Evolutionary conservation across 2,888 invertebrate species (phyloP).

Genomic region (Machimus rusticus): DNA sequence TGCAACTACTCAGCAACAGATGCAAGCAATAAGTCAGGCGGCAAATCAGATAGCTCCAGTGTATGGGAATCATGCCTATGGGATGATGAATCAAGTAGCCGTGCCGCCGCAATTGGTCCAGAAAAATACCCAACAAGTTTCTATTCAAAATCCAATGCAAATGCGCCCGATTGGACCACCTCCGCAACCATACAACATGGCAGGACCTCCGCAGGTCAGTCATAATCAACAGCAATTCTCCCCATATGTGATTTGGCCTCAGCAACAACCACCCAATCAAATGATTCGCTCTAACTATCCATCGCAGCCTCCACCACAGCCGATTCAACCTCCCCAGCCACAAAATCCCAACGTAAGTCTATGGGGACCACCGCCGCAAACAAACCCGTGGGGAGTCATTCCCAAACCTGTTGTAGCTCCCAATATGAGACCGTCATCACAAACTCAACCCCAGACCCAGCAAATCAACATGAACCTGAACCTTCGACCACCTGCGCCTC

Average conservation of each 20-base stretch:
- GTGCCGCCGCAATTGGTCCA: slow-evolving; percentile 52
- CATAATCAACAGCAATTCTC: slow-evolving; percentile 50
- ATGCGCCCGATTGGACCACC: slow-evolving; percentile 49
- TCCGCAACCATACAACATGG: slow-evolving; percentile 52
- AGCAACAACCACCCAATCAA: slow-evolving; percentile 53
- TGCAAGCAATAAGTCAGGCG: slow-evolving; percentile 12
- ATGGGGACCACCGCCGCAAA: slow-evolving; percentile 62
- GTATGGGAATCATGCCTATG: slow-evolving; percentile 48
- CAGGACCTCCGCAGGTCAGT: slow-evolving; percentile 48
- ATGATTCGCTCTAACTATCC: slow-evolving; percentile 45
- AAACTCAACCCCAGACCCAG: slow-evolving; percentile 33
- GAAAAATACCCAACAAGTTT: slow-evolving; percentile 47
- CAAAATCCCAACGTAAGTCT: slow-evolving; percentile 62
- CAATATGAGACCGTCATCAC: slow-evolving; percentile 44
- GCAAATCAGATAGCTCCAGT: slow-evolving; percentile 45
- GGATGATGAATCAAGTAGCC: slow-evolving; percentile 56
- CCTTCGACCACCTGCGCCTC: slow-evolving; percentile 46
- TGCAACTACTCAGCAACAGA: slow-evolving; percentile 44
- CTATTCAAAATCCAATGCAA: slow-evolving; percentile 54
- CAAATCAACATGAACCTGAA: slow-evolving; percentile 44
- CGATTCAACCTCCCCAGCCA: slow-evolving; percentile 51
- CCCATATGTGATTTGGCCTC: slow-evolving; percentile 60
- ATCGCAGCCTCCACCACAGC: slow-evolving; percentile 52
- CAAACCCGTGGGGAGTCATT: slow-evolving; percentile 61
- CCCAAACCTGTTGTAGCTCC: slow-evolving; percentile 53